phyloP scores from a whole-genome alignment of 2,113 vertebrate genomes.

The Pseudorasbora parva region DNA sequence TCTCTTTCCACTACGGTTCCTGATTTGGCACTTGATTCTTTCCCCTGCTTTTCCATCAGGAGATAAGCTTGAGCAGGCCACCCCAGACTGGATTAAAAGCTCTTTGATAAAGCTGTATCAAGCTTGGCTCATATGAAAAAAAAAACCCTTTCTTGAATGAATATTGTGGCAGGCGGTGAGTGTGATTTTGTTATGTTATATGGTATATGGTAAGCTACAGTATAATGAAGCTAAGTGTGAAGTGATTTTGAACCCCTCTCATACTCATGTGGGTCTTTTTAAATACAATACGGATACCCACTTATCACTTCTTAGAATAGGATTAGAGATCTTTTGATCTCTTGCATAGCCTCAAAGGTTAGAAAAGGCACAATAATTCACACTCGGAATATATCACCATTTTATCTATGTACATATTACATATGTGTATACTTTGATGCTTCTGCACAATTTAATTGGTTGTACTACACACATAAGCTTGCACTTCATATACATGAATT shows the following conservation, averaged over 20 bases:
- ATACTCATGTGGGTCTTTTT: not conserved
- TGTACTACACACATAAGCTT: not conserved
- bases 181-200: slow-evolving; percentile 51
- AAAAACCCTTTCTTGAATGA: slow-evolving; percentile 64
- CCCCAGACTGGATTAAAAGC: slow-evolving; percentile 68
- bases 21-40: slow-evolving; percentile 64
- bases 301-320: slow-evolving; percentile 14
- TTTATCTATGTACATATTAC: not conserved
- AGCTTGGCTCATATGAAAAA: slow-evolving; percentile 59
- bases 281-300: not conserved
- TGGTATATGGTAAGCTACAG: not conserved
- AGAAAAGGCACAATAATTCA: not conserved
- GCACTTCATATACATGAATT: not conserved
- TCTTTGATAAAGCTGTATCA: slow-evolving; percentile 54
- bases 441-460: not conserved
- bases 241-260: slow-evolving; percentile 32
- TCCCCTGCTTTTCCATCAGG: slow-evolving; percentile 62
- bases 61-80: slow-evolving; percentile 68
- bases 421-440: not conserved
- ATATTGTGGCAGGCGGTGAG: slow-evolving; percentile 63
- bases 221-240: slow-evolving; percentile 31
- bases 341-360: slow-evolving; percentile 2
- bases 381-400: not conserved
- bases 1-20: slow-evolving; percentile 35
- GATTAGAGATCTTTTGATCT: slow-evolving; percentile 37